Conservation (phyloP, 2,797 vertebrate genomes). For the Rousettus madagascariensis region DNA sequence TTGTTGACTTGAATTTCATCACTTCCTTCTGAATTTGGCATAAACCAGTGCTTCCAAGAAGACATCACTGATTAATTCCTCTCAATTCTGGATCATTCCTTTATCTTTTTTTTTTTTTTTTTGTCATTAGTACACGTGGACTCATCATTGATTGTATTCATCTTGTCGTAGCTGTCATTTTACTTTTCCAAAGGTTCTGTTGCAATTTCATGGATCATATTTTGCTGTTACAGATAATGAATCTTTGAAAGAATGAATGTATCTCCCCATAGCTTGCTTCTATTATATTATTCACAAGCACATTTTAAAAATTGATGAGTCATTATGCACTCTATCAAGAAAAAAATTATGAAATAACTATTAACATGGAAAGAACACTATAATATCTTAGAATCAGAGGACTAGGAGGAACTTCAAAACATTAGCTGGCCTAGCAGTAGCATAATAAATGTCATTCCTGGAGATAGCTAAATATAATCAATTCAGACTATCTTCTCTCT, state of each 20-base stretch:
- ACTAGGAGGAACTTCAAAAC: neutral
- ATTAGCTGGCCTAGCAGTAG: neutral
- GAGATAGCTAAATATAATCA: neutral
- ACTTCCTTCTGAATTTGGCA: conserved; percentile 27
- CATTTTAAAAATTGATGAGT: conserved; percentile 40
- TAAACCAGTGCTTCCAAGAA: conserved; percentile 3
- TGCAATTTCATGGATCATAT: neutral
- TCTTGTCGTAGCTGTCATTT: neutral
- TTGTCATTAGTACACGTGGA: neutral
- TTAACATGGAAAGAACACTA: conserved; percentile 4
- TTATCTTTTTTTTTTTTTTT: neutral
- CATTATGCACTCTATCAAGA: conserved; percentile 5
- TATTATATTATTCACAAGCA: neutral
- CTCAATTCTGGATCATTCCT: neutral
- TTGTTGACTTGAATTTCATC: conserved; percentile 21
- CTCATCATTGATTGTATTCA: neutral
- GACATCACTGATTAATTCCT: neutral
- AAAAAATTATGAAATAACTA: conserved; percentile 12
- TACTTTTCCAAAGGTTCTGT: neutral
- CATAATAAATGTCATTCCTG: neutral
- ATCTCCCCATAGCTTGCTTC: neutral
- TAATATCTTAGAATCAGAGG: neutral
- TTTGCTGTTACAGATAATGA: neutral
- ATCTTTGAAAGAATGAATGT: neutral
- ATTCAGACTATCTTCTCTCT: neutral